Conservation (phyloP, 2,797 vertebrate species). For the Tinamus major region DNA sequence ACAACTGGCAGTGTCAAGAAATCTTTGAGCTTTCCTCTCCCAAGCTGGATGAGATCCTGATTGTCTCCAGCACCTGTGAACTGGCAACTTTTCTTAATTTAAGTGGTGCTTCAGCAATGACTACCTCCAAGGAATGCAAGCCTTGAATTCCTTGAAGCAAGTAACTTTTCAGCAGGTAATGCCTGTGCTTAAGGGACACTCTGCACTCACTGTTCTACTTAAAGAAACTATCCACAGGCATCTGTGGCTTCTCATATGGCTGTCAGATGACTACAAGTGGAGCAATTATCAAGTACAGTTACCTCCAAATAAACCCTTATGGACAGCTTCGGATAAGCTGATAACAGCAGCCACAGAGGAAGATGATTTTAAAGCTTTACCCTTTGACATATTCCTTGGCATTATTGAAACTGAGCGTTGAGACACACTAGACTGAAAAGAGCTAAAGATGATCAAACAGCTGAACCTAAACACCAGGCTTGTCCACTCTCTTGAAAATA, state of each 20-base stretch:
- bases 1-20: background rate
- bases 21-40: background rate
- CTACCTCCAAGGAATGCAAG: accelerated
- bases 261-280: background rate
- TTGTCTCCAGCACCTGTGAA: background rate
- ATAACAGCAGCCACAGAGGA: background rate
- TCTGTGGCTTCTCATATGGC: background rate
- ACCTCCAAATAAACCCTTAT: background rate
- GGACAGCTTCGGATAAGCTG: accelerated
- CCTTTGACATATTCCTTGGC: background rate
- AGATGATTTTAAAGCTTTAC: background rate
- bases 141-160: background rate
- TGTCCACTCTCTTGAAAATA: background rate
- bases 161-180: background rate
- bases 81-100: background rate
- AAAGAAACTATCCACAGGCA: background rate
- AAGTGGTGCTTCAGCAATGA: background rate
- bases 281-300: background rate
- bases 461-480: background rate
- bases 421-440: accelerated
- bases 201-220: background rate
- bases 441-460: background rate
- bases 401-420: background rate
- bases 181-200: background rate
- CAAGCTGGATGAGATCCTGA: background rate